Evolutionary conservation across 2,113 vertebrate genomes (phyloP), one percentile per base, ranked within the genome.

Genomic region (Andinoacara biseriatus): DNA sequence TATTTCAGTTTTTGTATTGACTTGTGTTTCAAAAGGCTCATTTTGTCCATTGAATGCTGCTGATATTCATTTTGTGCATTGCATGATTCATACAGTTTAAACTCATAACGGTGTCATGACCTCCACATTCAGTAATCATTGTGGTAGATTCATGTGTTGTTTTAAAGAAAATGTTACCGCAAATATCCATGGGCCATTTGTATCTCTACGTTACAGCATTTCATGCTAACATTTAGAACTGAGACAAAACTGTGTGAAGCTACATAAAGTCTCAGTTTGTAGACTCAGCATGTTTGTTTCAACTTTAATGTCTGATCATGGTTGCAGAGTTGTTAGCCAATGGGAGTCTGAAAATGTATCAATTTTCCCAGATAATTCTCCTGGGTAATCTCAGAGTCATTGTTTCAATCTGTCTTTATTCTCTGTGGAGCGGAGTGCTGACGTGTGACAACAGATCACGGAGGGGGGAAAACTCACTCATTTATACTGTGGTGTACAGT

Each of bases 341-440:
- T 60, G 61, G 78, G 38, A 7, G 62, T 76, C n/a, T 22, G 52
- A 84, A 35, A 76, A 54, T 61, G 61, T 65, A 81, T 80, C 81
- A 58, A 20, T 85, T 86, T 83, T 76, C 67, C 29, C 65, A 57
- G 24, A 76, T 24, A 78, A 58, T 77, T 76, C 85, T 59, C 31
- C 10, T 59, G 78, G 84, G 85, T 89, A 89, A 86, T 87, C 87
- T 90, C 76, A 15, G 43, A 80, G 40, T 81, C 59, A 69, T 89
- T 82, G 57, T 92, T 88, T 77, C 61, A 56, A 38, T 83, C 78
- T 57, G 46, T 75, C 83, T 88, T 78, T 75, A 86, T 84, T 82
- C 81, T 77, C 18, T n/a, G 0, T 78, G 2, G n/a, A 81, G 61
- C 40, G 14, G 24, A n/a, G 29, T 52, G 78, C 65, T 77, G 80